A percentile compares a stretch with the other conserved stretches of the same genome.
These are phyloP conservation scores for Folsomia candida DNA, from an alignment of 2,888 invertebrate genomes.

Conservation along the genomic window DNA sequence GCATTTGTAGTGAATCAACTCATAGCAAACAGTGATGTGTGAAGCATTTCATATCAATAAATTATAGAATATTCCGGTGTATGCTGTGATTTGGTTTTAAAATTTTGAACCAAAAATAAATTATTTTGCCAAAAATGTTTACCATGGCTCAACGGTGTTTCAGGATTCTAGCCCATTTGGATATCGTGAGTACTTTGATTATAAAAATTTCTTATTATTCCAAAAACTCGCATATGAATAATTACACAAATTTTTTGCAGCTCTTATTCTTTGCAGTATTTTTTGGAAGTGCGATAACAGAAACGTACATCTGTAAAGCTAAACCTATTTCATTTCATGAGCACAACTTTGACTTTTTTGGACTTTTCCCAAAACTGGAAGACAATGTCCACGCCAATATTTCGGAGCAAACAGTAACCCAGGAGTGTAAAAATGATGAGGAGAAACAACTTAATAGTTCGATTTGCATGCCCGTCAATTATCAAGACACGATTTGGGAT, in stretches of 20 bases:
- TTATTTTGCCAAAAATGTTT: no score
- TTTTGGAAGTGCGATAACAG: not conserved
- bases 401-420: not conserved
- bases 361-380: not conserved
- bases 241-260: constrained; percentile 5
- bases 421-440: no score
- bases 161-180: not conserved
- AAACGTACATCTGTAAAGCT: not conserved
- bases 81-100: no score
- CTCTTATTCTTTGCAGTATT: constrained; percentile 9
- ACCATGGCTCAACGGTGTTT: not conserved
- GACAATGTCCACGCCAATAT: not conserved
- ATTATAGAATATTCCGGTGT: no score
- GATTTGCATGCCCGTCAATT: no score
- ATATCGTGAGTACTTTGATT: not conserved
- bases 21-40: no score
- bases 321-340: not conserved
- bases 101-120: no score
- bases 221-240: no score
- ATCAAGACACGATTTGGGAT: not conserved
- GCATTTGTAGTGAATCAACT: no score
- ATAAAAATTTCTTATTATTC: not conserved
- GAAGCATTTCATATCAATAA: no score
- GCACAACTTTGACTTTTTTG: not conserved
- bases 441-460: no score